Conservation (phyloP, 2,113 vertebrate genomes). For the Carollia perspicillata region DNA sequence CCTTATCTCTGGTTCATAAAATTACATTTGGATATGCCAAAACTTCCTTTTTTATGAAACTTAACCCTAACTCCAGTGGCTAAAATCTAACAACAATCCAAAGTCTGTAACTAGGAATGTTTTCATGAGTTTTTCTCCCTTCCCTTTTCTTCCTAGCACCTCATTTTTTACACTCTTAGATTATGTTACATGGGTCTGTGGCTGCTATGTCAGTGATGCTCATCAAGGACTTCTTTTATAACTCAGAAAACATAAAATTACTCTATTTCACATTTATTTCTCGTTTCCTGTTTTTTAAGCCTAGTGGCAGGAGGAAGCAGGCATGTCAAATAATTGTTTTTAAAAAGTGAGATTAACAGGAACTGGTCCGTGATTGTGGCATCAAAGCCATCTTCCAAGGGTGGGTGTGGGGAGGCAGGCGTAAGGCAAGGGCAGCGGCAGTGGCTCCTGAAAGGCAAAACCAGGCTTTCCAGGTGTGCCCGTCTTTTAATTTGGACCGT, state of each 20-base stretch:
- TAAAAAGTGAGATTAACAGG: not conserved
- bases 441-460: not conserved
- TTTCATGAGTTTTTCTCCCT: not conserved
- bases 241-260: constrained; percentile 5
- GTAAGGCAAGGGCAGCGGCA: not conserved
- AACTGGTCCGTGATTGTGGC: not conserved
- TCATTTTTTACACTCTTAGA: not conserved
- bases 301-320: not conserved
- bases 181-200: not conserved
- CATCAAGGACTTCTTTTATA: not conserved
- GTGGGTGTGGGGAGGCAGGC: not conserved
- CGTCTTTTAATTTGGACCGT: not conserved
- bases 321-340: not conserved
- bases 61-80: not conserved
- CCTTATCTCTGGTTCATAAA: not conserved
- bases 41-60: not conserved
- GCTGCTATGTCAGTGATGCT: not conserved
- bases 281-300: not conserved
- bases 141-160: not conserved
- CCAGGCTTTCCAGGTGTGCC: not conserved
- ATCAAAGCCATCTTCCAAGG: not conserved
- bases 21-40: constrained; percentile 10
- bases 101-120: not conserved
- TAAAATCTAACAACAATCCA: not conserved
- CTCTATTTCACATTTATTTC: not conserved